Evolutionary conservation across 2,113 vertebrate species (phyloP).

Genomic region (Hirundichthys speculiger): DNA sequence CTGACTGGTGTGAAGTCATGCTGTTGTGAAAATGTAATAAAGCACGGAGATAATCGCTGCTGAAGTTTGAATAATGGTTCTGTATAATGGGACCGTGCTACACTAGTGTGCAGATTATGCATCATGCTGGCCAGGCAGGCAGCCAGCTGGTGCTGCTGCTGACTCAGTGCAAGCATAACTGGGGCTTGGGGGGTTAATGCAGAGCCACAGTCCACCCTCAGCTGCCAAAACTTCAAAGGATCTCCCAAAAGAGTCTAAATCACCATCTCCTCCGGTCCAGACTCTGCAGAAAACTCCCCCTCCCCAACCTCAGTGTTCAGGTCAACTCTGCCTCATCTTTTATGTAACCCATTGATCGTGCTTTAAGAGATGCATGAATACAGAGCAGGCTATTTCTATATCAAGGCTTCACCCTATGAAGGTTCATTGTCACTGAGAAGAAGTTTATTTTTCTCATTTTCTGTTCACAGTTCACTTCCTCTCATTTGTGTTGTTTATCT

Average conservation of each 20-base stretch:
- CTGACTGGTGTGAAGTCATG: constrained; percentile 30
- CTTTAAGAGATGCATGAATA: constrained; percentile 61
- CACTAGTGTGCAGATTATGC: constrained; percentile 58
- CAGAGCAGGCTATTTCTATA: constrained; percentile 52
- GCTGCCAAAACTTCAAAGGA: constrained; percentile 74
- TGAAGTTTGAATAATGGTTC: constrained; percentile 61
- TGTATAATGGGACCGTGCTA: constrained; percentile 41
- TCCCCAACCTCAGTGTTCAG: constrained; percentile 44
- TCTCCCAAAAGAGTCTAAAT: constrained; percentile 56
- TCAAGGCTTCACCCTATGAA: constrained; percentile 46
- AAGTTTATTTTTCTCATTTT: constrained; percentile 16
- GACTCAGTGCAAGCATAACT: constrained; percentile 60
- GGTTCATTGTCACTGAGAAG: background rate
- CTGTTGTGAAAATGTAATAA: constrained; percentile 55
- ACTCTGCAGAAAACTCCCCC: constrained; percentile 31
- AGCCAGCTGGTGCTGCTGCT: constrained; percentile 53
- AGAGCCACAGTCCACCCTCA: constrained; percentile 54
- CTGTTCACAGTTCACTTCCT: constrained; percentile 27
- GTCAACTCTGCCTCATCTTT: constrained; percentile 70
- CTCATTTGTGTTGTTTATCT: constrained; percentile 8
- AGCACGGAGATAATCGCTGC: constrained; percentile 55
- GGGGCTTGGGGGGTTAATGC: constrained; percentile 62
- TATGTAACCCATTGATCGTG: constrained; percentile 67
- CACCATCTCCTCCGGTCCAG: constrained; percentile 45
- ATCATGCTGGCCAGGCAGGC: constrained; percentile 48